Evolutionary conservation across 2,888 invertebrate species (phyloP).

Genomic region (Drosophila hawaiiensis): DNA sequence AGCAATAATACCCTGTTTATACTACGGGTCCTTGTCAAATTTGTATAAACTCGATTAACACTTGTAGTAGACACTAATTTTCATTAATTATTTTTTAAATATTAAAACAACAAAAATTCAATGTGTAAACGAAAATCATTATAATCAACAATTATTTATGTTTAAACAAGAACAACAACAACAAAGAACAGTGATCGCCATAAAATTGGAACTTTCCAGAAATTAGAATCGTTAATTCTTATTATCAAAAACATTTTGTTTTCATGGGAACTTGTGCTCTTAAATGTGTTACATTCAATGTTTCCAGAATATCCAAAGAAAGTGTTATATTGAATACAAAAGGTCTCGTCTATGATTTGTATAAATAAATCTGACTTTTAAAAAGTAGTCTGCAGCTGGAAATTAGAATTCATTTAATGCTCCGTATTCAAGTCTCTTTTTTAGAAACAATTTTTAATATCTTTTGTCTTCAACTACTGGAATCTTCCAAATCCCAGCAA

Average conservation of each 20-base stretch:
- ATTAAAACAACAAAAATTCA: constrained; percentile 12
- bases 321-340: not conserved
- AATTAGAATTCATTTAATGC: not conserved
- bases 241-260: constrained; percentile 8
- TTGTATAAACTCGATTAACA: constrained; percentile 53
- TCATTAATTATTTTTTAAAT: constrained; percentile 56
- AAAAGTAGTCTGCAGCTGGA: not conserved
- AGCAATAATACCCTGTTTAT: constrained; percentile 23
- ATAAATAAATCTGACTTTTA: not conserved
- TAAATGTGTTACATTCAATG: not conserved
- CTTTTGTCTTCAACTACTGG: not conserved
- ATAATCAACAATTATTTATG: constrained; percentile 35
- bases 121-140: constrained; percentile 27
- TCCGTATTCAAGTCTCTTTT: not conserved
- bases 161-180: not conserved
- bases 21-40: constrained; percentile 36
- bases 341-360: not conserved
- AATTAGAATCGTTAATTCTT: constrained; percentile 7
- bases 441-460: not conserved
- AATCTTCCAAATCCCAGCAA: not conserved
- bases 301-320: not conserved
- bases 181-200: constrained; percentile 8
- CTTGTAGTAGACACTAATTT: constrained; percentile 59
- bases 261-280: constrained; percentile 1
- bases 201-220: constrained; percentile 9